Evolutionary conservation across 2,888 invertebrate genomes (phyloP).

Genomic region (Ceraclea dissimilis): DNA sequence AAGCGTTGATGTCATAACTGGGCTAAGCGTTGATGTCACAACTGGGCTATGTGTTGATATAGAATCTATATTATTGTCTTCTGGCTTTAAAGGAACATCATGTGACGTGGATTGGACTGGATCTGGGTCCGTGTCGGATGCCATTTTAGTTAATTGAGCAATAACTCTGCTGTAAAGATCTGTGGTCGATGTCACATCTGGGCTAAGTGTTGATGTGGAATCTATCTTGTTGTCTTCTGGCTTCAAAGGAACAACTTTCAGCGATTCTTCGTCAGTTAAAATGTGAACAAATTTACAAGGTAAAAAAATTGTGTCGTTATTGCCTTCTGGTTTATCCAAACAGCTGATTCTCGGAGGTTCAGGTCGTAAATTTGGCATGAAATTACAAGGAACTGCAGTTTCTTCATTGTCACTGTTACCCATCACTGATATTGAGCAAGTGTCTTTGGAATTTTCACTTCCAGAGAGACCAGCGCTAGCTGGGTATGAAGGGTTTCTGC

Average conservation of each 20-base stretch:
- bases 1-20: too few relatives aligned
- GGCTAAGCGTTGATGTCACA: too few relatives aligned
- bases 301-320: slow-evolving; percentile 2
- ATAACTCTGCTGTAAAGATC: too few relatives aligned
- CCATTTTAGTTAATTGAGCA: not conserved
- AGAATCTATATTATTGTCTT: too few relatives aligned
- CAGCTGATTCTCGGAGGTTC: slow-evolving; percentile 13
- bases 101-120: too few relatives aligned
- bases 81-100: too few relatives aligned
- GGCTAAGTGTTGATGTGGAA: too few relatives aligned
- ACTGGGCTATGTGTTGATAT: too few relatives aligned
- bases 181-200: too few relatives aligned
- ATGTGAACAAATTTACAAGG: slow-evolving; percentile 5
- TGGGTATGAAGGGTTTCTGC: slow-evolving; percentile 1
- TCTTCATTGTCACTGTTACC: slow-evolving; percentile 37
- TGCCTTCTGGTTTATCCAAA: not conserved
- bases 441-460: slow-evolving; percentile 34
- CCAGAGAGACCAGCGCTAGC: slow-evolving; percentile 8
- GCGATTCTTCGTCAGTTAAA: slow-evolving; percentile 1
- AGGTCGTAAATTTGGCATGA: slow-evolving; percentile 38
- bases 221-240: not conserved
- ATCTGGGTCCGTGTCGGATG: not conserved
- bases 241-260: slow-evolving; percentile 12
- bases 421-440: slow-evolving; percentile 43
- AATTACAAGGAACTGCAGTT: slow-evolving; percentile 46